Percentiles rank a stretch among this genome's conserved stretches.
Evolutionary conservation across 2,888 invertebrate species (phyloP).

Genomic region (Blastobasis lacticolella): DNA sequence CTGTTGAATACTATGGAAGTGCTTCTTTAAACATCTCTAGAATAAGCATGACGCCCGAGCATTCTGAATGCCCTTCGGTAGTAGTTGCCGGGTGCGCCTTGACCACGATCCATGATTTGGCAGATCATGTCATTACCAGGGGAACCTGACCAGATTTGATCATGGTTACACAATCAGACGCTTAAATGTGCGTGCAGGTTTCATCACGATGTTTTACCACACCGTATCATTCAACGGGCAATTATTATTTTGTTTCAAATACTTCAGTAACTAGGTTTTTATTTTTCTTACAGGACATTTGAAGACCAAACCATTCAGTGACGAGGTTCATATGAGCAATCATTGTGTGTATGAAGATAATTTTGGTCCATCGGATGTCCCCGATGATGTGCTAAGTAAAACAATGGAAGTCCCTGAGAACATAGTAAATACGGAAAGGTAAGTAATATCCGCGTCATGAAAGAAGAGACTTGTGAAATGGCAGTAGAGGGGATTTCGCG

Average conservation of each 20-base stretch:
- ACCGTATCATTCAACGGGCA: no score
- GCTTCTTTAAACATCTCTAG: no score
- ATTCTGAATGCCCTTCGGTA: no score
- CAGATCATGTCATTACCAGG: background rate
- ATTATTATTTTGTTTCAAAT: no score
- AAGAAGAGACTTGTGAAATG: no score
- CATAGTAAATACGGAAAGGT: background rate
- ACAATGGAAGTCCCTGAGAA: constrained; percentile 9
- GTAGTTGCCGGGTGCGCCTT: no score
- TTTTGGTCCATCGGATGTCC: constrained; percentile 28
- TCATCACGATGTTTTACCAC: background rate
- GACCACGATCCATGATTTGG: background rate
- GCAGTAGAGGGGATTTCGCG: no score
- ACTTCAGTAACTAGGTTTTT: background rate
- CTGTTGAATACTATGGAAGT: no score
- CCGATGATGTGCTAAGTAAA: constrained; percentile 22
- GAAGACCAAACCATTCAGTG: constrained; percentile 37
- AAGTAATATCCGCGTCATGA: no score
- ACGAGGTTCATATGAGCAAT: constrained; percentile 31
- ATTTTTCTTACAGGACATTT: constrained; percentile 32
- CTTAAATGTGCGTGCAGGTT: background rate
- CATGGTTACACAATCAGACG: background rate
- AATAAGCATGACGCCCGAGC: no score
- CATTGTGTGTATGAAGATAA: constrained; percentile 25
- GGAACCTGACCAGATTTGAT: background rate